Base-by-base conservation (phyloP, 2,888 invertebrate genomes). In the Lithophane ornitopus region DNA sequence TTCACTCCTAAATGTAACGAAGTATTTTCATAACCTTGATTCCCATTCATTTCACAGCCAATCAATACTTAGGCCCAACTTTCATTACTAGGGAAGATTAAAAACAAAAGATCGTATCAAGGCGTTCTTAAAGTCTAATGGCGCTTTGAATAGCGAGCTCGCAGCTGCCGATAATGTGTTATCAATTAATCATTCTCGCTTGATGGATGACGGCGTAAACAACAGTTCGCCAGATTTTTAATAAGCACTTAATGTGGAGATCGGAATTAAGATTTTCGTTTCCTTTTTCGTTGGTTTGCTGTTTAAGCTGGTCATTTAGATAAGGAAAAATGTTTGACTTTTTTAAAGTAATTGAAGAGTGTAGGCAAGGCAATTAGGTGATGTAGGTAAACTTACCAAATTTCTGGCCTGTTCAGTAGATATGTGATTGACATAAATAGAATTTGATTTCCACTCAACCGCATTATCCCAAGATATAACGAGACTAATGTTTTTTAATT, bases 141-240 rank as follows among this genome's bases (percentile, higher is more conserved):
- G 89, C 88, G 85, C 90, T 89, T 88, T 89, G 90, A 90, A 90
- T 88, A 88, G 87, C 73, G 84, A 86, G 86, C 84, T 70, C 82
- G 75, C 86, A 86, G 87, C 89, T 91, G 91, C 90, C 93, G 92
- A 93, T 93, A 92, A 93, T 92, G 90, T 90, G 84, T 87, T 88
- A 80, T 90, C 90, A 92, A 93, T 93, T 93, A 93, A 93, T 93
- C 92, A 90, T 92, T 85, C 79, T 72, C 59, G 70, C 72, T 85
- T 91, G 93, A 93, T 93, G 89, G 92, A 93, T 93, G 90, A 71
- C 74, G 80, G 83, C 82, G 90, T 89, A 92, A 92, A 92, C 92
- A 92, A 87, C 85, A 84, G 79, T 85, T 82, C 82, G 84, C 78
- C 68, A 85, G 80, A 81, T 90, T 90, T 88, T 88, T 89, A 90